phyloP scores from a whole-genome alignment of 1,140 invertebrate genomes.

The Cecropterus lyciades region DNA sequence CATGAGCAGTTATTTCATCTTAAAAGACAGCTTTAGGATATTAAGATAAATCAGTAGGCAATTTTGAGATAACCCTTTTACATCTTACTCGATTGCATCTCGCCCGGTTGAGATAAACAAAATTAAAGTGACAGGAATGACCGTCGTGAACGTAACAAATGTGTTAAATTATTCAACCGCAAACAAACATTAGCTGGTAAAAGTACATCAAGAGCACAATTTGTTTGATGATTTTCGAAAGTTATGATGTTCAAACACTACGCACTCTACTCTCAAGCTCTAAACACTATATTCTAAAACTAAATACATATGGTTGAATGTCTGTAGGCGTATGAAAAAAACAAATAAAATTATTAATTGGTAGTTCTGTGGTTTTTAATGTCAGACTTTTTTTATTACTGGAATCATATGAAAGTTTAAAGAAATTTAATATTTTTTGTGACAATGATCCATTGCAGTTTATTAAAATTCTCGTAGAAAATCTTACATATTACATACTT shows the following conservation, averaged over 20 bases:
- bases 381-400: too few species aligned
- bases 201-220: slow-evolving; percentile 30
- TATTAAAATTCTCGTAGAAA: too few species aligned
- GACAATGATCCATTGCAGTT: too few species aligned
- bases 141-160: slow-evolving; percentile 27
- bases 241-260: slow-evolving; percentile 13
- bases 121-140: slow-evolving; percentile 36
- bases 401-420: too few species aligned
- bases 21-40: neutral
- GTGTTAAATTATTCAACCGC: slow-evolving; percentile 30
- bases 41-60: slow-evolving; percentile 6
- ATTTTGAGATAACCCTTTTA: slow-evolving; percentile 25
- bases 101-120: slow-evolving; percentile 36
- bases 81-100: slow-evolving; percentile 29
- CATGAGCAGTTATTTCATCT: neutral
- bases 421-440: too few species aligned
- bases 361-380: too few species aligned
- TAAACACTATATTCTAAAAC: neutral
- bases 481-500: too few species aligned
- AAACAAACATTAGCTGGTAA: slow-evolving; percentile 29
- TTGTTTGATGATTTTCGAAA: slow-evolving; percentile 30
- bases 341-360: too few species aligned
- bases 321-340: too few species aligned
- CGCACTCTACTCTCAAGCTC: too few species aligned
- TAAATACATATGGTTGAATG: neutral